Evolutionary conservation across 2,888 invertebrate genomes (phyloP).

Genomic region (Heteropelma amictum): DNA sequence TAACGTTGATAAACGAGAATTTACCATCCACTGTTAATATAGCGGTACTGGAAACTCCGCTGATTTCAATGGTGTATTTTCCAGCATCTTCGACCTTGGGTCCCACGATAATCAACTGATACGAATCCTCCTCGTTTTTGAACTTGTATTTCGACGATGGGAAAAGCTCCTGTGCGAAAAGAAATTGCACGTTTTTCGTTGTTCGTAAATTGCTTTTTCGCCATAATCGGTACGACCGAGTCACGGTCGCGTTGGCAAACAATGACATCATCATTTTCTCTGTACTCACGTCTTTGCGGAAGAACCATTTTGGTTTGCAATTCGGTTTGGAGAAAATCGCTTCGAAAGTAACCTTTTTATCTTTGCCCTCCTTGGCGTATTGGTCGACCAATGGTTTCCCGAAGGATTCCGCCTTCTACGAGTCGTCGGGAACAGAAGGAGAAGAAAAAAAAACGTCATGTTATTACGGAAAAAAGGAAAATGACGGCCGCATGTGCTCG

Average conservation of each 20-base stretch:
- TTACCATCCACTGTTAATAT: slow-evolving; percentile 95
- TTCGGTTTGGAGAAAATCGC: slow-evolving; percentile 98
- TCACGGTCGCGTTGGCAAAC: slow-evolving; percentile 39
- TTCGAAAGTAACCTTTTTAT: slow-evolving; percentile 95
- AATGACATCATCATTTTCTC: too few species aligned
- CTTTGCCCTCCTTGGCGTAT: slow-evolving; percentile 96
- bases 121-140: slow-evolving; percentile 93
- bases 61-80: slow-evolving; percentile 97
- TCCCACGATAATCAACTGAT: slow-evolving; percentile 91
- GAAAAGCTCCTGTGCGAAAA: slow-evolving; percentile 89
- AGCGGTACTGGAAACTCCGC: slow-evolving; percentile 91
- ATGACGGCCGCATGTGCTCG: neutral
- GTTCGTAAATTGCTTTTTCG: slow-evolving; percentile 3
- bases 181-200: neutral
- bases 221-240: neutral
- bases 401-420: slow-evolving; percentile 95
- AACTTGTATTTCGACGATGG: slow-evolving; percentile 98
- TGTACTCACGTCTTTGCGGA: slow-evolving; percentile 95
- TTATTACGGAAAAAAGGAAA: neutral
- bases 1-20: neutral
- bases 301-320: slow-evolving; percentile 94
- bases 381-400: slow-evolving; percentile 96
- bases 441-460: slow-evolving; percentile 57
- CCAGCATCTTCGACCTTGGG: slow-evolving; percentile 98
- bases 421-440: slow-evolving; percentile 67